Evolutionary conservation across 2,113 vertebrate genomes (phyloP).

Genomic region (Psilopogon haemacephalus): DNA sequence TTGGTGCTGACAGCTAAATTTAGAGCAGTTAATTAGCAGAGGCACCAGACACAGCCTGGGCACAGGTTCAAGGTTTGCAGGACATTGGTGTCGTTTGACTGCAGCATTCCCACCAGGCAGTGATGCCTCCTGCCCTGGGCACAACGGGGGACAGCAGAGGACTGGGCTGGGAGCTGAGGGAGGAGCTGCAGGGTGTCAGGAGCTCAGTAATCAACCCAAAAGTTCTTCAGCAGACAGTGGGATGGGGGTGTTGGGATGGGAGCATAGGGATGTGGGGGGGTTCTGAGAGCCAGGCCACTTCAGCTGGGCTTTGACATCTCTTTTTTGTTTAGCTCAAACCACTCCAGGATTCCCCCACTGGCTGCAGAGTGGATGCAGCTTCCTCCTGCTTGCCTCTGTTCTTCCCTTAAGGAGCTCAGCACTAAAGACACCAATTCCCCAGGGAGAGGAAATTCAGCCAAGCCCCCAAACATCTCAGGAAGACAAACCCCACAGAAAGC

Average conservation of each 20-base stretch:
- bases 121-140: constrained; percentile 5
- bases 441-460: constrained; percentile 23
- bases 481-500: constrained; percentile 28
- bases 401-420: neutral
- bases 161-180: neutral
- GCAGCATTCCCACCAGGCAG: neutral
- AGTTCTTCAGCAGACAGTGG: neutral
- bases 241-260: neutral
- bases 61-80: constrained; percentile 58
- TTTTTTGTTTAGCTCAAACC: neutral
- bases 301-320: neutral
- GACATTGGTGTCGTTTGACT: constrained; percentile 7
- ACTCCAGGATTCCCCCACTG: too few species aligned
- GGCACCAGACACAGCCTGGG: constrained; percentile 29
- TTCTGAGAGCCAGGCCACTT: neutral
- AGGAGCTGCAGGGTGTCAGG: neutral
- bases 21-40: constrained; percentile 43
- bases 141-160: constrained; percentile 31
- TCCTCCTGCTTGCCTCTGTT: neutral
- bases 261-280: neutral
- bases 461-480: neutral
- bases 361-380: neutral
- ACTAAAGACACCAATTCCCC: constrained; percentile 19
- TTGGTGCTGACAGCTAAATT: constrained; percentile 58
- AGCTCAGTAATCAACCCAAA: neutral